Base-by-base conservation (phyloP, 1,140 invertebrate species). In the Ganaspis sp. region DNA sequence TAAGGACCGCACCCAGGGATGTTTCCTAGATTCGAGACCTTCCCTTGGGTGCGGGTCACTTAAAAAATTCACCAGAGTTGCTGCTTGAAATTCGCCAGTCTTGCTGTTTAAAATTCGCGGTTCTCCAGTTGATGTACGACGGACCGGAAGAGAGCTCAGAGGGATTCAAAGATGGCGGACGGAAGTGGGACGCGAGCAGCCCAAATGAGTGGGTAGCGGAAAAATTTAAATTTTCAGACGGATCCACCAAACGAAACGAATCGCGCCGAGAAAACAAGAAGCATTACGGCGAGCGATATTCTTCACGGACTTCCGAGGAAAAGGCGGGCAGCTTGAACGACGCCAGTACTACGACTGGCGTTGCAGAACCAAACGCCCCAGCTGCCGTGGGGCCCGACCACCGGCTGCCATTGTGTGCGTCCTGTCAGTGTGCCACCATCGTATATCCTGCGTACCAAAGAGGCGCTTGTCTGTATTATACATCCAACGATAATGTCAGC, bases 291-390 rank as follows among this genome's bases (percentile, higher is more conserved):
- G 21, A 34, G 53, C 72, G 34, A 79, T 73, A 72, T 76, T 54
- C 5, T 38, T 70, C 34, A 73, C 75, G 76, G 84, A 84, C 80
- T 54, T 64, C 45, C 54, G 73, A 75, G 76, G 80, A 83, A 86
- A 87, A 87, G 80, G 82, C 86, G 86, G 84, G 88, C 84, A 84
- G 88, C 82, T 76, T 84, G 85, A 86, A 84, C 87, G 84, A 89
- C 87, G 89, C 86, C 86, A 73, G 78, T 86, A 82, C 82, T 83
- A 88, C 86, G 89, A 90, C 89, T 90, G 88, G 85, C 83, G 80
- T 80, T 85, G 78, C 83, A 81, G 78, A 54, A 37, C 70, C 74
- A 77, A 40, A 86, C 85, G 84, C 83, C 83, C 84, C 84, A 85
- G 85, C 88, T 87, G 86, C 87, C 84, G 81, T 82, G 84, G 84